A percentile compares a stretch with the other conserved stretches of the same genome.
Evolutionary conservation across 2,797 vertebrate species (phyloP).

Genomic region (Liparis tanakae): DNA sequence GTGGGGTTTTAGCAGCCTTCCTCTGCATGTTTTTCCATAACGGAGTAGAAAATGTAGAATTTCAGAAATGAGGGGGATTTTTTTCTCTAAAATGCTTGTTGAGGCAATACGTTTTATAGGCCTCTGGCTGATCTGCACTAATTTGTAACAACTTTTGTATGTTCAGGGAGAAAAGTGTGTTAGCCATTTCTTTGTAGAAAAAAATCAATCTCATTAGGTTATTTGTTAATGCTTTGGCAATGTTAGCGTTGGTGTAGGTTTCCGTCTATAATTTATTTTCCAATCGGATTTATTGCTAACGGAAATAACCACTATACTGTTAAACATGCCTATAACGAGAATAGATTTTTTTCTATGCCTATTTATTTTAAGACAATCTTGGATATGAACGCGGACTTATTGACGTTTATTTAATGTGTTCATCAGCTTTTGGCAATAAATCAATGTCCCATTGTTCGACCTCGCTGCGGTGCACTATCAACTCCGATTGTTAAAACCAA

Average conservation of each 20-base stretch:
- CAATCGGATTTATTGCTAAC: slow-evolving; percentile 28
- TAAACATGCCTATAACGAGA: slow-evolving; percentile 33
- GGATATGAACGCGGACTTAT: slow-evolving; percentile 26
- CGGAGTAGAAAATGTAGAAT: slow-evolving; percentile 63
- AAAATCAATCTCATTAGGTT: slow-evolving; percentile 57
- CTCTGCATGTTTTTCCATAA: slow-evolving; percentile 67
- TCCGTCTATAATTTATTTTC: slow-evolving; percentile 33
- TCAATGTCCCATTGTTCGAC: slow-evolving; percentile 20
- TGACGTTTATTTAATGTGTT: slow-evolving; percentile 37
- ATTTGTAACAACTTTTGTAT: slow-evolving; percentile 82
- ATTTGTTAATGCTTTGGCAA: slow-evolving; percentile 63
- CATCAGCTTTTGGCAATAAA: slow-evolving; percentile 16
- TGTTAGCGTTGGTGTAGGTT: slow-evolving; percentile 35
- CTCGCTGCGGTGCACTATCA: slow-evolving; percentile 69
- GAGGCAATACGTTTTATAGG: slow-evolving; percentile 84
- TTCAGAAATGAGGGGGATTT: slow-evolving; percentile 68
- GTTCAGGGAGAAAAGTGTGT: slow-evolving; percentile 72
- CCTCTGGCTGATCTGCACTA: slow-evolving; percentile 83
- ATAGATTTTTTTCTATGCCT: slow-evolving; percentile 57
- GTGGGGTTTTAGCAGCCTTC: slow-evolving; percentile 57
- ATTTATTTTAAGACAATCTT: slow-evolving; percentile 66
- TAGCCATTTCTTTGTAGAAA: slow-evolving; percentile 62
- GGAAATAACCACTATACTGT: slow-evolving; percentile 40
- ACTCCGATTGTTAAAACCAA: slow-evolving; percentile 62
- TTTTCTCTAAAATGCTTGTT: slow-evolving; percentile 75